Conservation (phyloP, 2,888 invertebrate genomes). For the Drosophila neotestacea region DNA sequence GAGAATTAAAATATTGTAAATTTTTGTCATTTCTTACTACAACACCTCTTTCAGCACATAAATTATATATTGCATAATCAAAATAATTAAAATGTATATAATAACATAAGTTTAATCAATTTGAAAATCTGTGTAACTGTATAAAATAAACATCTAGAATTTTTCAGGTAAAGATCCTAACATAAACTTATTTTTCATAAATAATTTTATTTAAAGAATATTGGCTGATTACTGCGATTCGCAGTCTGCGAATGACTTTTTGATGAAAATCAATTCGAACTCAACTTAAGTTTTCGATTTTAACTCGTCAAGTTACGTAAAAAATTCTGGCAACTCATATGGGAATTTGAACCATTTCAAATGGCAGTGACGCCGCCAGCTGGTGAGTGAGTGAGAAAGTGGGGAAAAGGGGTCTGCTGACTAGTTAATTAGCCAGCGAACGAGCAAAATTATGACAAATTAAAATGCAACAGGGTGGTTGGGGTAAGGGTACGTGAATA, state of each 20-base stretch:
- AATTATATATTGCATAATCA: too few relatives aligned
- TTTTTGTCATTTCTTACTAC: too few relatives aligned
- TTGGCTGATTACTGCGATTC: too few relatives aligned
- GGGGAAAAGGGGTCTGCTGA: slow-evolving; percentile 32
- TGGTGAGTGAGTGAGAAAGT: slow-evolving; percentile 15
- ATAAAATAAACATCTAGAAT: too few relatives aligned
- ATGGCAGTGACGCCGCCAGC: slow-evolving; percentile 12
- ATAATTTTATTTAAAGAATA: background rate
- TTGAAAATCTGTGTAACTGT: too few relatives aligned
- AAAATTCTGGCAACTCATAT: slow-evolving; percentile 8
- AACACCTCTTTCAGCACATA: too few relatives aligned
- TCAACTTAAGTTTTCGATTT: slow-evolving; percentile 21
- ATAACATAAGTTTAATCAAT: too few relatives aligned
- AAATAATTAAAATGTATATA: too few relatives aligned
- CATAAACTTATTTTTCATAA: too few relatives aligned
- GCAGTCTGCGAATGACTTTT: background rate
- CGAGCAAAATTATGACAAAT: slow-evolving; percentile 75
- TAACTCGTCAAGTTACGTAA: slow-evolving; percentile 4
- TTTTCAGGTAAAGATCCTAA: too few relatives aligned
- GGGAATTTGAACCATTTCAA: slow-evolving; percentile 8
- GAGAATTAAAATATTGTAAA: too few relatives aligned
- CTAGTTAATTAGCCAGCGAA: slow-evolving; percentile 70
- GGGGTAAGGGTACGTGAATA: slow-evolving; percentile 16
- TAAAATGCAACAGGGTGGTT: slow-evolving; percentile 58
- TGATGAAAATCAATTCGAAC: background rate